These are phyloP conservation scores for Hemicordylus capensis DNA, from an alignment of 2,113 vertebrate species.

Conservation along the genomic window DNA sequence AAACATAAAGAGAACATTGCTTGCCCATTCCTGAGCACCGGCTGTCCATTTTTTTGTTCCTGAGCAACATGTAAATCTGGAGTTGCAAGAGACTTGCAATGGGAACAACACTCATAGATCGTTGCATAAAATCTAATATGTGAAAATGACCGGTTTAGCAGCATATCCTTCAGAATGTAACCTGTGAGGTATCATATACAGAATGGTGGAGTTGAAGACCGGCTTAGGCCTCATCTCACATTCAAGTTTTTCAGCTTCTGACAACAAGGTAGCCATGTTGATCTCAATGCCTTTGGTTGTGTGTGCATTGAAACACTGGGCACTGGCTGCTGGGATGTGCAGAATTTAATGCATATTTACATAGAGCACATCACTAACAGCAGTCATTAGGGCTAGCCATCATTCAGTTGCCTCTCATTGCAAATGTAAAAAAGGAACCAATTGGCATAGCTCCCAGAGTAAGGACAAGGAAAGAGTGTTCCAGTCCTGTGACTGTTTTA, in stretches of 20 bases:
- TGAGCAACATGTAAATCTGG: too few relatives aligned
- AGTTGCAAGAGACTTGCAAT: too few relatives aligned
- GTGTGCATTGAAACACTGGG: background rate
- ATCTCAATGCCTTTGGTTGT: background rate
- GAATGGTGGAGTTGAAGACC: background rate
- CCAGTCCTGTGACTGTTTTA: background rate
- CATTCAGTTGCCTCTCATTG: too few relatives aligned
- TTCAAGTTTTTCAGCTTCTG: background rate
- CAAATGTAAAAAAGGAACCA: background rate
- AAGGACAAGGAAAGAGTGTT: background rate
- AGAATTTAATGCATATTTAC: background rate
- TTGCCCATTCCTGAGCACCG: too few relatives aligned
- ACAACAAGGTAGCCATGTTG: background rate
- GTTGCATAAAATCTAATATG: too few relatives aligned
- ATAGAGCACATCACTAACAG: background rate
- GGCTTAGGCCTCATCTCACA: background rate
- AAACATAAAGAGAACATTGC: too few relatives aligned
- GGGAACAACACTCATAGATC: too few relatives aligned
- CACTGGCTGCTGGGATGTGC: background rate
- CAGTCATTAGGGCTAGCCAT: background rate
- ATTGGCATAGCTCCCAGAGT: background rate
- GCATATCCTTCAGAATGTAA: too few relatives aligned
- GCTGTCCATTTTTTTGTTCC: too few relatives aligned
- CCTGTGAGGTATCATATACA: too few relatives aligned
- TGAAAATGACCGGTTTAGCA: too few relatives aligned